Evolutionary conservation across 1,140 invertebrate genomes (phyloP), one percentile per base, ranked within the genome.

Genomic region (Drosophila baimaii): DNA sequence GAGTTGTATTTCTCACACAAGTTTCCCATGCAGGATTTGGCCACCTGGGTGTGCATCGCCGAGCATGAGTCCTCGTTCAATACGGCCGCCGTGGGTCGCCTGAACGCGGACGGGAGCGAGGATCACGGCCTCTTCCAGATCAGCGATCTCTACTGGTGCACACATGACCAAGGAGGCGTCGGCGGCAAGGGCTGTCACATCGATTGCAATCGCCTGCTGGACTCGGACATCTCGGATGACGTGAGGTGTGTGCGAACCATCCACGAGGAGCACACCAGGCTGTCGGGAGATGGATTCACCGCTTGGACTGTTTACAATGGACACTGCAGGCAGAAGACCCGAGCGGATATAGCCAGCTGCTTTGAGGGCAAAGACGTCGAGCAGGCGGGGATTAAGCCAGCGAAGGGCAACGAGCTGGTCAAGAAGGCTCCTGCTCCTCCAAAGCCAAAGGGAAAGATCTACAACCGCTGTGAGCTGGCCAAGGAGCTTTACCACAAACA

Each of bases 41-140:
- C 84, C 52, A 95, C 94, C 37, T 96, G 96, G 96, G 94, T 97
- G 39, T 97, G 96, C 93, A 95, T 96, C 75, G 95, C 95, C 4
- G 93, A 93, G 77, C 94, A 95, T 92, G 96, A 97, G 91, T 96
- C 95, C 3, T 91, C 93, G 1, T 95, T 94, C 89, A 94, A 96
- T 77, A 96, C 95, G n/a, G 92, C 94, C 2, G 95, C 95, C 0
- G 91, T 95, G 43, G 94, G 93, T 35, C 92, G 85, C 8, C 74
- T 88, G 13, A 88, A 88, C 25, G 44, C 77, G 19, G 84, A 88
- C n/a, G 84, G 84, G 3, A 95, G 94, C 79, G 93, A 93, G 9
- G 96, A 96, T 92, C 95, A 96, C 90, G 96, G 96, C 29, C 61
- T 88, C 13, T 89, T 88, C 51, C 83, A 88, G 68, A 89, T 88